Conservation (phyloP, 2,888 invertebrate genomes). For the Phengaris arion region DNA sequence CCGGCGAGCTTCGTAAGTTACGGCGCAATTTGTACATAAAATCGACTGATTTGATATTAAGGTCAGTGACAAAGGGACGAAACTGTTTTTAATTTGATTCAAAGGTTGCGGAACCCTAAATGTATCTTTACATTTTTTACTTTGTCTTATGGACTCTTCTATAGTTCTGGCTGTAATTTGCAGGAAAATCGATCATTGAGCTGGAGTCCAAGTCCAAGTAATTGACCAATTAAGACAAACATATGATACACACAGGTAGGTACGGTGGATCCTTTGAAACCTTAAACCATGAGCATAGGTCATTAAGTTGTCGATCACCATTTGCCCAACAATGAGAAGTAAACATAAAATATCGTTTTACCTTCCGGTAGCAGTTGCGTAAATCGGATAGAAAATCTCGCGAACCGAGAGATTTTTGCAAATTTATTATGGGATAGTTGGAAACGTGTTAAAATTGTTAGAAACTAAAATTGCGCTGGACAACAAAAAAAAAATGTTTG, state of each 20-base stretch:
- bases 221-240: constrained; percentile 11
- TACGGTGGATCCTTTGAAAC: constrained; percentile 1
- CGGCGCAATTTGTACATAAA: too few relatives aligned
- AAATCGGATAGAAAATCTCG: not conserved
- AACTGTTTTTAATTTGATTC: too few relatives aligned
- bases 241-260: not conserved
- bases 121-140: too few relatives aligned
- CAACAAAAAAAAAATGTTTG: too few relatives aligned
- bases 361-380: constrained; percentile 53
- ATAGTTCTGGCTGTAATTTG: not conserved
- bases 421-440: too few relatives aligned
- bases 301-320: constrained; percentile 64
- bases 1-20: too few relatives aligned
- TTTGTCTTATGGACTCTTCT: too few relatives aligned
- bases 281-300: constrained; percentile 46
- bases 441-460: too few relatives aligned
- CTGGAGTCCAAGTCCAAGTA: not conserved
- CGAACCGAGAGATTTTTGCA: not conserved
- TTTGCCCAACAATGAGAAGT: constrained; percentile 55
- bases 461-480: too few relatives aligned
- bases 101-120: too few relatives aligned
- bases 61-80: too few relatives aligned
- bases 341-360: constrained; percentile 60
- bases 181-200: not conserved
- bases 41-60: too few relatives aligned